These are phyloP conservation scores for Penaeus japonicus DNA, from an alignment of 1,140 invertebrate genomes.

Conservation along the genomic window DNA sequence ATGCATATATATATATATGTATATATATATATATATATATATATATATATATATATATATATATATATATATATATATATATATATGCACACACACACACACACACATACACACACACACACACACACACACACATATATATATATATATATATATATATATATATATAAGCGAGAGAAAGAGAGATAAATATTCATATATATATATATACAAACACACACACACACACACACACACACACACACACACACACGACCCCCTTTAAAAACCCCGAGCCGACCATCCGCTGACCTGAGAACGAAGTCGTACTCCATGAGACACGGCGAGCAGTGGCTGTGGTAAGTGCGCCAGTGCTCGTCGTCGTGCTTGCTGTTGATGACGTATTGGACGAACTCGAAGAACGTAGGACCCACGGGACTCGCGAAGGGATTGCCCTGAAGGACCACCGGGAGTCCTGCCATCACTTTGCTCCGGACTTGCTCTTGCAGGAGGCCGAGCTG, in stretches of 20 bases:
- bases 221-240: not conserved
- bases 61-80: conserved; percentile 29
- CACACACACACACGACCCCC: not conserved
- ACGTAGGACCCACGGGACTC: conserved; percentile 28
- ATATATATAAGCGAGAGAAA: not conserved
- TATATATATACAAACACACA: conserved; percentile 1
- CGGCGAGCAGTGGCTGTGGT: conserved; percentile 3
- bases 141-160: not conserved
- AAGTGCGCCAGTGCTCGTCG: conserved; percentile 39
- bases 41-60: conserved; percentile 26
- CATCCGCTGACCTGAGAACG: conserved; percentile 36
- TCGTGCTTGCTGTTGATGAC: not conserved
- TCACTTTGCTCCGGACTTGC: not conserved
- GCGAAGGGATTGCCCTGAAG: conserved; percentile 47
- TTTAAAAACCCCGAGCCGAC: no score
- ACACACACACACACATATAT: not conserved
- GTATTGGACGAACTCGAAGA: conserved; percentile 28
- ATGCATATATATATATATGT: conserved; percentile 18
- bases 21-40: conserved; percentile 29
- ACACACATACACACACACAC: not conserved
- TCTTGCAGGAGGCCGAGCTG: not conserved
- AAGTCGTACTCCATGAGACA: conserved; percentile 19
- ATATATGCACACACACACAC: not conserved
- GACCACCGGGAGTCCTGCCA: not conserved
- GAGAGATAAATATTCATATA: conserved; percentile 14